Percentiles rank a stretch among this genome's conserved stretches.
phyloP scores from a whole-genome alignment of 2,113 vertebrate species.

The Melanerpes formicivorus region DNA sequence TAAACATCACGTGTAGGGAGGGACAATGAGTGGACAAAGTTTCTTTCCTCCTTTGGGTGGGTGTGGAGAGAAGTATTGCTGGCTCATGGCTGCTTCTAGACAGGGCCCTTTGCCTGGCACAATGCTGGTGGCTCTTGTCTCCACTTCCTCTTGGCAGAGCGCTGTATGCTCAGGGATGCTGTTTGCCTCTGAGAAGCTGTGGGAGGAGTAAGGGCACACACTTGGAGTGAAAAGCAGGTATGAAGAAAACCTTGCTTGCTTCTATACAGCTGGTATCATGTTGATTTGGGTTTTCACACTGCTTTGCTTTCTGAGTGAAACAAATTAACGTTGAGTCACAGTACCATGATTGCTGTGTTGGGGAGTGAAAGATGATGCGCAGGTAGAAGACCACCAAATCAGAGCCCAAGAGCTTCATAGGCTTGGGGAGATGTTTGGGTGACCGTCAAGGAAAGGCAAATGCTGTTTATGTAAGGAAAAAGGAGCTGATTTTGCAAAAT shows the following conservation, averaged over 20 bases:
- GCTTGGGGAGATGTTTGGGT: neutral
- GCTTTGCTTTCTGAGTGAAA: neutral
- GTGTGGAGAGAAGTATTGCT: neutral
- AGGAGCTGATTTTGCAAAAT: neutral
- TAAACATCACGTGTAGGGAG: neutral
- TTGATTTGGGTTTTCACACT: neutral
- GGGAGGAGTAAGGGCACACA: neutral
- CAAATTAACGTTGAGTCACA: neutral
- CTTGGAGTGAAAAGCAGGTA: neutral
- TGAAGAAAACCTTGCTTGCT: neutral
- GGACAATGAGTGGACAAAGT: no score
- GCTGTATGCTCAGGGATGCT: neutral
- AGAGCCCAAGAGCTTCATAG: neutral
- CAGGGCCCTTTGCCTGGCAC: neutral
- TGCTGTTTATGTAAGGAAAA: neutral
- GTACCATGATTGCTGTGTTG: fast-evolving
- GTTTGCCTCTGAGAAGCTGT: neutral
- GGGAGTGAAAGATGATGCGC: neutral
- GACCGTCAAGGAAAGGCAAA: neutral
- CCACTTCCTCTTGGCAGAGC: neutral
- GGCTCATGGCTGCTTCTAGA: neutral
- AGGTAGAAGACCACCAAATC: neutral
- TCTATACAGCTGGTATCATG: fast-evolving
- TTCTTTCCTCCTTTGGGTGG: neutral
- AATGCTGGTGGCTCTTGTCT: neutral